phyloP scores from a whole-genome alignment of 2,797 vertebrate genomes.

The Acrossocheilus fasciatus region DNA sequence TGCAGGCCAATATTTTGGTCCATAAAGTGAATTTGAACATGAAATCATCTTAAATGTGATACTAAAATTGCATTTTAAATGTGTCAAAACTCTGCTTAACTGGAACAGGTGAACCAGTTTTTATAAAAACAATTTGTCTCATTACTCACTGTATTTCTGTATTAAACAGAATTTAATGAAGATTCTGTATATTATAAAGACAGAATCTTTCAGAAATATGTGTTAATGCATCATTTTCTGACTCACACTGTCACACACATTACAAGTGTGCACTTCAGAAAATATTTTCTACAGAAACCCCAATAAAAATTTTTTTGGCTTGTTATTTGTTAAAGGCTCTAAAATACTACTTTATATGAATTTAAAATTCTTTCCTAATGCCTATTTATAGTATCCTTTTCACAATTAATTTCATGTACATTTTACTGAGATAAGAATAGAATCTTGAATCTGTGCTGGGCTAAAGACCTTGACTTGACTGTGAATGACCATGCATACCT shows the following conservation, averaged over 20 bases:
- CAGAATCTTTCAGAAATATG: not conserved
- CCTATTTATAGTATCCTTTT: not conserved
- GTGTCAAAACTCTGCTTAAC: not conserved
- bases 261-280: not conserved
- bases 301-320: not conserved
- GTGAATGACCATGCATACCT: slow-evolving; percentile 28
- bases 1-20: not conserved
- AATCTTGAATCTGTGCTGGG: slow-evolving; percentile 18
- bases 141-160: not conserved
- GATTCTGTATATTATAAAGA: not conserved
- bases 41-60: not conserved
- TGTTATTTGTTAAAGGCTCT: not conserved
- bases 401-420: not conserved
- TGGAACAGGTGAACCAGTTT: not conserved
- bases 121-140: not conserved
- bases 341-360: not conserved
- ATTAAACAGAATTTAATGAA: not conserved
- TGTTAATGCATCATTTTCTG: not conserved
- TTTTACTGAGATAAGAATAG: not conserved
- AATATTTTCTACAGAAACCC: not conserved
- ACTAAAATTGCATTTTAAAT: not conserved
- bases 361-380: not conserved
- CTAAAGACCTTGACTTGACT: slow-evolving; percentile 25
- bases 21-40: slow-evolving; percentile 8
- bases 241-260: too few species aligned